Evolutionary conservation across 2,113 vertebrate genomes (phyloP).

Genomic region (Sander vitreus): DNA sequence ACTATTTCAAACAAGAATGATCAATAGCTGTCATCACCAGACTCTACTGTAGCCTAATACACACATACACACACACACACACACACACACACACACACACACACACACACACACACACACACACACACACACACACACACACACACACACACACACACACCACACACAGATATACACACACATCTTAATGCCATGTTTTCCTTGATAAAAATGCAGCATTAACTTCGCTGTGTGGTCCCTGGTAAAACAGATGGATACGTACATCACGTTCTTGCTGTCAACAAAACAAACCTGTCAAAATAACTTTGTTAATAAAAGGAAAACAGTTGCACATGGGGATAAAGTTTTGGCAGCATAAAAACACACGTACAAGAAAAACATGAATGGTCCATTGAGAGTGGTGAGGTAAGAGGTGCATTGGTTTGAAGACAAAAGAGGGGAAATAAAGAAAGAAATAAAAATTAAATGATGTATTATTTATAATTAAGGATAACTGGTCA

Average conservation of each 20-base stretch:
- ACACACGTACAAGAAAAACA: not conserved
- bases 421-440: conserved; percentile 12
- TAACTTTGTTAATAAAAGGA: conserved; percentile 28
- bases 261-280: conserved; percentile 21
- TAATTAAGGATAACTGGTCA: not conserved
- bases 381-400: not conserved
- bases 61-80: conserved; percentile 1
- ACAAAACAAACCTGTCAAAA: conserved; percentile 38
- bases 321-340: conserved; percentile 32
- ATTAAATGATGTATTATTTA: not conserved
- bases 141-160: not conserved
- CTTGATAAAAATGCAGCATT: conserved; percentile 37
- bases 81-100: conserved; percentile 9
- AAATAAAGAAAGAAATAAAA: conserved; percentile 5
- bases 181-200: conserved; percentile 26
- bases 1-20: conserved; percentile 47
- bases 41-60: not conserved
- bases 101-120: conserved; percentile 10
- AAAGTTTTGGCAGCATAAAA: conserved; percentile 16
- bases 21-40: conserved; percentile 39
- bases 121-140: conserved; percentile 23
- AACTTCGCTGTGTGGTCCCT: conserved; percentile 26
- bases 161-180: conserved; percentile 28
- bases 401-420: not conserved
- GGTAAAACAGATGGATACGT: conserved; percentile 39